phyloP scores from a whole-genome alignment of 2,113 vertebrate species.

The zebrafish (Danio rerio) region GRCz12tu NC_133176.1:42511001-42511500 shows the following conservation, averaged over 20 bases:
- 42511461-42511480: neutral
- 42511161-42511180: neutral
- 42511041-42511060: conserved; percentile 51
- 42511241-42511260: conserved; percentile 52
- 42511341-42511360: neutral
- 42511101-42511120: conserved; percentile 67
- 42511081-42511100: conserved; percentile 51
- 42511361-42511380: neutral
- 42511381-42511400: neutral
- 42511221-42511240: conserved; percentile 53
- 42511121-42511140: conserved; percentile 62
- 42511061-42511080: conserved; percentile 43
- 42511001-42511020: conserved; percentile 15
- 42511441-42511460: neutral
- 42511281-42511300: conserved; percentile 10
- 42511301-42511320: conserved; percentile 29
- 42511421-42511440: neutral
- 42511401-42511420: neutral
- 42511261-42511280: conserved; percentile 56
- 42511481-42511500: neutral
- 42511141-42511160: conserved; percentile 41
- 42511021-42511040: conserved; percentile 47
- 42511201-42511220: conserved; percentile 65
- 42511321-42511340: conserved; percentile 9
- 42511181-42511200: conserved; percentile 47